Conservation (phyloP, 2,888 invertebrate genomes). For the Crocallis elinguaria region DNA sequence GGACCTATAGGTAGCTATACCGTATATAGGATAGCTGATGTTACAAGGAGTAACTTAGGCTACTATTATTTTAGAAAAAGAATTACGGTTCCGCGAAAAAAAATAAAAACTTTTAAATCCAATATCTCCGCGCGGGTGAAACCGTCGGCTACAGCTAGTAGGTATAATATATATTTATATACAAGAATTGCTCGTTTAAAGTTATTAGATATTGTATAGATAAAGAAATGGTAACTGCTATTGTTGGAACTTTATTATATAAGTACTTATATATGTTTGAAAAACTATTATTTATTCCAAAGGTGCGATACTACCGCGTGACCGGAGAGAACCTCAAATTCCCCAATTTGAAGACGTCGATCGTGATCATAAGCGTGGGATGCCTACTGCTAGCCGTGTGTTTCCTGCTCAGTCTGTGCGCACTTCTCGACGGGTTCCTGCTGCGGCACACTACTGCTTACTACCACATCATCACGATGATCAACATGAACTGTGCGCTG, state of each 20-base stretch:
- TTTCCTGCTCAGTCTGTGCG: conserved; percentile 85
- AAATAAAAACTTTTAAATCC: no score
- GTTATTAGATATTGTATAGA: no score
- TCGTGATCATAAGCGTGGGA: conserved; percentile 86
- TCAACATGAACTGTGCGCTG: conserved; percentile 89
- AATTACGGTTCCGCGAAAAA: no score
- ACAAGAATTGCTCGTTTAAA: no score
- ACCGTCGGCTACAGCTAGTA: no score
- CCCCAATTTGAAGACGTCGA: conserved; percentile 85
- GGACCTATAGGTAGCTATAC: no score
- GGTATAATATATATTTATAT: no score
- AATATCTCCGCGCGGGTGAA: no score
- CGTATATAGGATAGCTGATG: no score
- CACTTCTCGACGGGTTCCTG: conserved; percentile 86
- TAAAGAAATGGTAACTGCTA: not conserved
- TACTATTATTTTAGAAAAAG: no score
- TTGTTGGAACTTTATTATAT: not conserved
- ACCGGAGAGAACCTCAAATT: conserved; percentile 86
- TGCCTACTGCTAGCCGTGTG: conserved; percentile 86
- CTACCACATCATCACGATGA: conserved; percentile 88
- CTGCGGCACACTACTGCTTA: conserved; percentile 86
- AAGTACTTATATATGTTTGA: no score
- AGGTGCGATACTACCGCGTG: conserved; percentile 84
- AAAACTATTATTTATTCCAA: conserved; percentile 25
- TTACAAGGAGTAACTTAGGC: no score